Conservation (phyloP, 2,888 invertebrate species). For the Desoria tigrina region DNA sequence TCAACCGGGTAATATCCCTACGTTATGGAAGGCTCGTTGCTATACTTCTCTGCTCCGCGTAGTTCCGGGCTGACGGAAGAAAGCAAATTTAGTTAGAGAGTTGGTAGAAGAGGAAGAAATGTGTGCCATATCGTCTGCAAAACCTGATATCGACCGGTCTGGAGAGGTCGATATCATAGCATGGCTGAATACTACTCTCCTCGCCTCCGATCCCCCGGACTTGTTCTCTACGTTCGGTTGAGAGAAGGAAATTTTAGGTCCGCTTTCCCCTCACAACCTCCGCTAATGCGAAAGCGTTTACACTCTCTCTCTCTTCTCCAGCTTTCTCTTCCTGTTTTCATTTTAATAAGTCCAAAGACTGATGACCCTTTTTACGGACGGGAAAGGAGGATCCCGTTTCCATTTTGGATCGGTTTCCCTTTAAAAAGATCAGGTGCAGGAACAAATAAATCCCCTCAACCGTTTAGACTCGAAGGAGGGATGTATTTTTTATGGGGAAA, state of each 20-base stretch:
- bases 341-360: slow-evolving; percentile 8
- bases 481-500: no score
- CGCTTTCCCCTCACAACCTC: not conserved
- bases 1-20: no score
- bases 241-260: not conserved
- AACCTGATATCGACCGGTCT: slow-evolving; percentile 46
- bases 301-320: not conserved
- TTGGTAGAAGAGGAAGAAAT: slow-evolving; percentile 25
- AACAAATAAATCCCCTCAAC: no score
- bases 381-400: no score
- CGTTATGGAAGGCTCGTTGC: no score
- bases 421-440: no score
- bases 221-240: no score
- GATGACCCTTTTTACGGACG: no score
- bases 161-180: slow-evolving; percentile 37
- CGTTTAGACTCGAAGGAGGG: no score
- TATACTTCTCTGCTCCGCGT: not conserved
- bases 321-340: slow-evolving; percentile 13
- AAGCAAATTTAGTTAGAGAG: slow-evolving; percentile 14
- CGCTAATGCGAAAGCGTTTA: not conserved
- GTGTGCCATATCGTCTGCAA: slow-evolving; percentile 39
- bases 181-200: not conserved
- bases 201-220: not conserved
- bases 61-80: slow-evolving; percentile 1
- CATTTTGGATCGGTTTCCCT: no score